phyloP scores from a whole-genome alignment of 2,797 vertebrate genomes.

The Buphagus erythrorhynchus region DNA sequence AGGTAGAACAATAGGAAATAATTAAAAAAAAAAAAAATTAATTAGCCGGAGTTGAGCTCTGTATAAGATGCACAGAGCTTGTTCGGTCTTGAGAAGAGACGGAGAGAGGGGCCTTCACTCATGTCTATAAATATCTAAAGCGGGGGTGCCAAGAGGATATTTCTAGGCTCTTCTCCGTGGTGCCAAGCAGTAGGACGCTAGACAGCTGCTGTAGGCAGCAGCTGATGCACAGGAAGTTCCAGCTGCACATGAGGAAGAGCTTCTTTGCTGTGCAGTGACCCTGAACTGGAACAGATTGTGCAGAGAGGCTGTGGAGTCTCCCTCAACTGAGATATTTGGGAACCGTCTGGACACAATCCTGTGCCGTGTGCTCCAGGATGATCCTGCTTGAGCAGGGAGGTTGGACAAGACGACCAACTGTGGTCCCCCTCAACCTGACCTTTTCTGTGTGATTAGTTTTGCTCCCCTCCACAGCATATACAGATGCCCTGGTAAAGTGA shows the following conservation, averaged over 20 bases:
- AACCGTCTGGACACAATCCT: accelerated
- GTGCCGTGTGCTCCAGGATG: neutral
- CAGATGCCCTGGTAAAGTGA: neutral
- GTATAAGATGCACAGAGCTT: neutral
- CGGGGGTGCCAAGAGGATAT: accelerated
- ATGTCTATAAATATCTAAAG: neutral
- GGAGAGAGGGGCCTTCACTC: neutral
- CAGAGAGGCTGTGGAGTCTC: neutral
- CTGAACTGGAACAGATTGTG: neutral
- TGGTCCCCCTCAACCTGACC: neutral
- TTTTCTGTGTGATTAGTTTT: neutral
- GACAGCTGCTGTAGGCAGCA: neutral
- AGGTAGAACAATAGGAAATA: neutral
- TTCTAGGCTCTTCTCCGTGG: neutral
- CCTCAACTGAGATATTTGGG: neutral
- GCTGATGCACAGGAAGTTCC: neutral
- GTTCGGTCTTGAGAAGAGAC: neutral
- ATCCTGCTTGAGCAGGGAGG: neutral
- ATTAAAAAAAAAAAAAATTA: no score
- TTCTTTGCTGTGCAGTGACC: neutral
- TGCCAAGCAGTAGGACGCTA: neutral
- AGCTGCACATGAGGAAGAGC: neutral
- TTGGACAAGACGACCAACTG: accelerated
- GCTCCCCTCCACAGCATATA: neutral
- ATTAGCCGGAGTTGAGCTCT: neutral